Base-by-base conservation (phyloP, 2,797 vertebrate species). In the Spinibarbus caldwelli region DNA sequence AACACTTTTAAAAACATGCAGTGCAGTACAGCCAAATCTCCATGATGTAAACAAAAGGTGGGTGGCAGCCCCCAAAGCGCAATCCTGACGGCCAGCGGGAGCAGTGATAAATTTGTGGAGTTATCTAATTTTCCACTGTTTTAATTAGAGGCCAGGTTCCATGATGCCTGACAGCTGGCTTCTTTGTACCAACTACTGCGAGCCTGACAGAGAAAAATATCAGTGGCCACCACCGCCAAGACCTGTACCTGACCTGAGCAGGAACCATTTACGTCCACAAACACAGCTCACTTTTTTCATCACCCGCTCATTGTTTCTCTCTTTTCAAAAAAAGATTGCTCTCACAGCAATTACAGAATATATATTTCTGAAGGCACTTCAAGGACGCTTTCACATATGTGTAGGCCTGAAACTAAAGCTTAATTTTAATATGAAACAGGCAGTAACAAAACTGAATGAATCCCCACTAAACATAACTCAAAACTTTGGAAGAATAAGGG, bases 81-180 rank as follows among this genome's bases (percentile, higher is more conserved):
- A 90, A 90, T 92, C 93, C 95, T 96, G 97, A 97, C 96, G 96
- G 96, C 96, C 95, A 92, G 95, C 92, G 94, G 96, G 96, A 93
- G 96, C 96, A 93, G 96, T 98, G 97, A 99, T 98, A 96, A 95
- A 99, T 98, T 95, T 96, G 94, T 94, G 93, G 96, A 97, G 97
- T 98, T 99, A 98, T 99, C 97, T 98, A 96, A 98, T 97, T 99
- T 99, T 98, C 98, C 97, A 98, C 97, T 97, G 97, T 98, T 99
- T 98, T 98, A 98, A 98, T 99, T 98, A 98, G 97, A 97, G 96
- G 96, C 97, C 96, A 93, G 95, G 96, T 95, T 92, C 96, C 93
- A 92, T 96, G 97, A 99, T 96, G 94, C 95, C 95, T 95, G 89
- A 93, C 98, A 99, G 97, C 98, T 99, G 98, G 96, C 93, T 95